Percentiles rank a stretch among this genome's conserved stretches.
These are phyloP conservation scores for Setipinna tenuifilis DNA, from an alignment of 2,797 vertebrate genomes.

Conservation along the genomic window DNA sequence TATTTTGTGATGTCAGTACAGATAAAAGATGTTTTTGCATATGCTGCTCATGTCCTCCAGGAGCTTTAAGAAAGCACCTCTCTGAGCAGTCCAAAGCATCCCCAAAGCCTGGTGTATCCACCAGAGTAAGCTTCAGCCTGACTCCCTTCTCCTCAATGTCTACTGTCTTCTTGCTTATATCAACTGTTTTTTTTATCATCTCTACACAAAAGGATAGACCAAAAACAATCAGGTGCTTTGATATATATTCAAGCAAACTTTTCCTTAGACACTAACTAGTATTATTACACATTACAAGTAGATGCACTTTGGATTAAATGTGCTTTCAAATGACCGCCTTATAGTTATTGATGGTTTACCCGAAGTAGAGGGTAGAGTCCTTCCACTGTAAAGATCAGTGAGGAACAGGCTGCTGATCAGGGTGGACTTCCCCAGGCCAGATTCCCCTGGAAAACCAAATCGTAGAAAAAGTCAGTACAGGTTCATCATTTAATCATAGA, in stretches of 20 bases:
- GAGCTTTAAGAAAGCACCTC: not conserved
- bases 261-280: not conserved
- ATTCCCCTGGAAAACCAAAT: not conserved
- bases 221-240: not conserved
- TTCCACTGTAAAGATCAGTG: not conserved
- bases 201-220: not conserved
- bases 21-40: too few relatives aligned
- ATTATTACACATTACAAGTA: not conserved
- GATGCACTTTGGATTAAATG: not conserved
- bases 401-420: conserved; percentile 19
- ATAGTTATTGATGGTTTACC: not conserved
- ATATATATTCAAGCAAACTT: not conserved
- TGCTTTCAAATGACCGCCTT: not conserved
- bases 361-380: not conserved
- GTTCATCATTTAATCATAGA: too few relatives aligned
- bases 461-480: not conserved
- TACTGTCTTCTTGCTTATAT: not conserved
- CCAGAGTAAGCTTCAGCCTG: not conserved
- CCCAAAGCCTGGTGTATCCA: conserved; percentile 5
- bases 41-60: too few relatives aligned
- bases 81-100: not conserved
- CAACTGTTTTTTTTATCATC: not conserved
- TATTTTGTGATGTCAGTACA: too few relatives aligned
- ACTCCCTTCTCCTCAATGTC: conserved; percentile 18
- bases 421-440: conserved; percentile 11